These are phyloP conservation scores for Formica aserva DNA, from an alignment of 2,888 invertebrate species.

Conservation along the genomic window DNA sequence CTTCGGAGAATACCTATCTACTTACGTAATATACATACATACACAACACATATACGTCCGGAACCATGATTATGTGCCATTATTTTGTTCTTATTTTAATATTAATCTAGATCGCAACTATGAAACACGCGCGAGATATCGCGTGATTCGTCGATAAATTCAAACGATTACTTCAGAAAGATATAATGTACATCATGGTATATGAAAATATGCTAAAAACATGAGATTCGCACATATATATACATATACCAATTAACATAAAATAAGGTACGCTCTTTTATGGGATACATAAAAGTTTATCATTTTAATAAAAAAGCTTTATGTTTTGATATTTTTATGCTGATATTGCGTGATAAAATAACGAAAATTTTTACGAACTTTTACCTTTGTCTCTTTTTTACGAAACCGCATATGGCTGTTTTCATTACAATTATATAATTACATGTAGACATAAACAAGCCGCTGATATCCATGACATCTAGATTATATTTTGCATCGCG, in stretches of 20 bases:
- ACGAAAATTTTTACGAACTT: not conserved
- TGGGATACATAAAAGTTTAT: not conserved
- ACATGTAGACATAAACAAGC: not conserved
- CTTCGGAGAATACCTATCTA: slow-evolving; percentile 57
- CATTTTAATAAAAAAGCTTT: not conserved
- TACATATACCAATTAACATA: not conserved
- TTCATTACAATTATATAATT: not conserved
- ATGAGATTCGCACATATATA: not conserved
- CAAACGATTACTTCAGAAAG: not conserved
- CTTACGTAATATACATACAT: slow-evolving; percentile 9
- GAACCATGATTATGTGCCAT: slow-evolving; percentile 52
- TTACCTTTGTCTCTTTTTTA: not conserved
- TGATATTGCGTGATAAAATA: not conserved
- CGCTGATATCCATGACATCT: not conserved
- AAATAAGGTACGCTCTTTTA: not conserved
- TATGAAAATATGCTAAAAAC: not conserved
- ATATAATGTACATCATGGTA: not conserved
- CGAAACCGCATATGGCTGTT: not conserved
- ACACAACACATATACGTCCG: slow-evolving; percentile 23
- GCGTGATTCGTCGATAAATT: not conserved
- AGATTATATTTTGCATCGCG: slow-evolving; percentile 21
- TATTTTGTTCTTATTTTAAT: slow-evolving; percentile 44
- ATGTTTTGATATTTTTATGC: not conserved
- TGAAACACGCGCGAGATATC: not conserved
- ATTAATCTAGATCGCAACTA: slow-evolving; percentile 2